These are phyloP conservation scores for Samia ricini DNA, from an alignment of 1,140 invertebrate genomes.

Conservation along the genomic window DNA sequence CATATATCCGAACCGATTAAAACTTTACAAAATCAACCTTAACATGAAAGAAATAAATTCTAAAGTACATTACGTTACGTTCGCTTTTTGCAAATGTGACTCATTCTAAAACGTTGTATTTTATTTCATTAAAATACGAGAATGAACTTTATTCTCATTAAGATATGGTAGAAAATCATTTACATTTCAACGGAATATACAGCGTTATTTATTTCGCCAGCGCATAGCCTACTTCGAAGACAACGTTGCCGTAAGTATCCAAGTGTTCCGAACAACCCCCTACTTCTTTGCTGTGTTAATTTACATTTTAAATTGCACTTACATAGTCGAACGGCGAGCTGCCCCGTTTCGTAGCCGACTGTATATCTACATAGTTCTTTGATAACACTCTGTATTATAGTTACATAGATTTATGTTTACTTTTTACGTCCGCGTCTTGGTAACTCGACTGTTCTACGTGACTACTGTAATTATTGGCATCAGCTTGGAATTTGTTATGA, in stretches of 20 bases:
- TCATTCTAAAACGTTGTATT: not conserved
- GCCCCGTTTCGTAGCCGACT: constrained; percentile 58
- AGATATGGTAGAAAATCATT: not conserved
- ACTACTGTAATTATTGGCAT: too few relatives aligned
- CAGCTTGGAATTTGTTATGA: too few relatives aligned
- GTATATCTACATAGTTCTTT: constrained; percentile 12
- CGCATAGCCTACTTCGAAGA: constrained; percentile 54
- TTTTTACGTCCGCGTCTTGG: too few relatives aligned
- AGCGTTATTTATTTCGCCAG: not conserved
- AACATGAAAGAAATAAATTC: constrained; percentile 1
- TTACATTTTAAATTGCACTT: constrained; percentile 78
- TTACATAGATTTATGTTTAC: not conserved
- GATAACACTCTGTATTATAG: not conserved
- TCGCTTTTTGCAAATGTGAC: not conserved
- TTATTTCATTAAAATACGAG: constrained; percentile 18
- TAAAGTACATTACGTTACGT: constrained; percentile 13
- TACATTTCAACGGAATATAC: not conserved
- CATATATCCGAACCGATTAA: not conserved
- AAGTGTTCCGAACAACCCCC: constrained; percentile 41
- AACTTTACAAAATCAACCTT: constrained; percentile 25
- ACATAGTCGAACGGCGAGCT: constrained; percentile 68
- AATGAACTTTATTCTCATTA: not conserved
- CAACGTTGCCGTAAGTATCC: constrained; percentile 54
- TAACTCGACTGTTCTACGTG: too few relatives aligned
- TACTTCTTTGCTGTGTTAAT: constrained; percentile 73